Evolutionary conservation across 2,113 vertebrate species (phyloP).

Genomic region (Formicarius rufipectus): DNA sequence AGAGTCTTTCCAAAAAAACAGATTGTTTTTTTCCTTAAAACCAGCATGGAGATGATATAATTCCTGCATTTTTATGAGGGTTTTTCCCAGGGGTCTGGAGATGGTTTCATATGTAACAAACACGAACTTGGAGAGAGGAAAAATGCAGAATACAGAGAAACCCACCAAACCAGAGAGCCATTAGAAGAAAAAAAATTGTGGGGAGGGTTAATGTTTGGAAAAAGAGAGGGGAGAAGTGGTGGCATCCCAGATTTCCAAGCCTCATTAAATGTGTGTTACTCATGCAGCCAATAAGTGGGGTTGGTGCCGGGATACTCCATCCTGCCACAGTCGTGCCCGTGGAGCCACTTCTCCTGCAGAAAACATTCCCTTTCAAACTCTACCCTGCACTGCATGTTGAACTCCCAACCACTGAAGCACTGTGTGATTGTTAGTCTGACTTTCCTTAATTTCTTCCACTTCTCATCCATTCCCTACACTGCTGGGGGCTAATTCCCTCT

Average conservation of each 20-base stretch:
- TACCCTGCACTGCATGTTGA: background rate
- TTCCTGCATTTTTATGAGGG: slow-evolving; percentile 59
- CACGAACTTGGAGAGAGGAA: background rate
- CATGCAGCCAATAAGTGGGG: background rate
- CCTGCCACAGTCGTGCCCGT: fast-evolving
- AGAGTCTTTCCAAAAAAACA: slow-evolving; percentile 39
- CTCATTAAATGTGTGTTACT: background rate
- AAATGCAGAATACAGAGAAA: slow-evolving; percentile 36
- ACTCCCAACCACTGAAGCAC: background rate
- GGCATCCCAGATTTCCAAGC: slow-evolving; percentile 41
- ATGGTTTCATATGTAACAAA: slow-evolving; percentile 16
- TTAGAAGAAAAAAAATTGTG: background rate
- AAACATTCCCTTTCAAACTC: background rate
- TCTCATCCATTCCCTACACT: background rate
- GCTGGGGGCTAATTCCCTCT: background rate
- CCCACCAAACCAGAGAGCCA: slow-evolving; percentile 22
- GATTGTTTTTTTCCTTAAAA: slow-evolving; percentile 54
- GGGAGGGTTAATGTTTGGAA: slow-evolving; percentile 16
- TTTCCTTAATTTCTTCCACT: background rate
- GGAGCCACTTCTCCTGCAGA: background rate
- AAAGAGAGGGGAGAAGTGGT: slow-evolving; percentile 8
- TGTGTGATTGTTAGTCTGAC: background rate
- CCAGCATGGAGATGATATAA: slow-evolving; percentile 54
- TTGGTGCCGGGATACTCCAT: background rate
- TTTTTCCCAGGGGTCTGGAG: slow-evolving; percentile 36